Base-by-base conservation (phyloP, 1,140 invertebrate genomes). In the Zaprionus ghesquierei region DNA sequence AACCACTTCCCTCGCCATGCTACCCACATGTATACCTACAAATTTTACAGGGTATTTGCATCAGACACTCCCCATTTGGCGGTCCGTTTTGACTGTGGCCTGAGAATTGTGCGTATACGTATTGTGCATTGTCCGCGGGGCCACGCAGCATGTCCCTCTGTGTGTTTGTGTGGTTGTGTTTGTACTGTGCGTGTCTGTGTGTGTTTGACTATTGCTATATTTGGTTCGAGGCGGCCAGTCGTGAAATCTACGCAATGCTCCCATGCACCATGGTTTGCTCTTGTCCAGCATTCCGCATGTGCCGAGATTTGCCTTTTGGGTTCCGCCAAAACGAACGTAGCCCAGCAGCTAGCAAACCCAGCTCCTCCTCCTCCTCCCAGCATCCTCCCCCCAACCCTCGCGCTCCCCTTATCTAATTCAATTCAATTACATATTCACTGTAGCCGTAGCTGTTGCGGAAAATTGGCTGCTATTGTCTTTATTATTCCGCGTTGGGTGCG, bases 51-150 rank as follows among this genome's bases (percentile, higher is more conserved):
- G 25, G 58, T 60, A 60, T 60, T 10, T 22, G 6, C 31, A 25
- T n/a, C 5, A n/a, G 65, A 65, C 70, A 74, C 63, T 70, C 20
- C 56, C 68, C 68, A 75, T 79, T 69, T 66, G 38, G 58, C 65
- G 53, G 61, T 54, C 59, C 73, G 69, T 70, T 81, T 87, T 80
- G 81, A 13, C 20, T 51, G 6, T 27, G 33, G 66, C 60, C 65
- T 73, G 82, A 69, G 79, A 74, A 86, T 81, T 79, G 79, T 86
- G 82, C 82, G 82, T 86, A 71, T 74, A 66, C 69, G 63, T 79
- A 73, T 79, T 82, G 82, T 82, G 79, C 87, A 82, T 86, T 87
- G 82, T 87, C 79, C 77, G 68, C 58, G 71, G 71, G 76, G 80
- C 61, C 61, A 69, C 63, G 41, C 56, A 56, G 71, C 23, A 56